Conservation (phyloP, 2,888 invertebrate species). For the Eumerus sabulonum region DNA sequence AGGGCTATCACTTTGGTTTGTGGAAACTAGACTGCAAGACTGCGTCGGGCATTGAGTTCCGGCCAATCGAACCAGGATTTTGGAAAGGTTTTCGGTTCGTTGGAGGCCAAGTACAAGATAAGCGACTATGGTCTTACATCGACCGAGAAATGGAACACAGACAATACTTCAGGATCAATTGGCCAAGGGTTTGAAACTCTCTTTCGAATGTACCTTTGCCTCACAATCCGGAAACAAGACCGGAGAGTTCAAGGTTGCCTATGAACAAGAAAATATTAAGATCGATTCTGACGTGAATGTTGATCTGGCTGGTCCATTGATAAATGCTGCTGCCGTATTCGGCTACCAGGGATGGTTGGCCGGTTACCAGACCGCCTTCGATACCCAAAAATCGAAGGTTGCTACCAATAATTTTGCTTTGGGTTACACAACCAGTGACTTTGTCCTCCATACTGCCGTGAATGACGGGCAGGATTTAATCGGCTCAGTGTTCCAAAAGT, state of each 20-base stretch:
- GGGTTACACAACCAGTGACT: conserved; percentile 93
- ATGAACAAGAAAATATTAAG: conserved; percentile 89
- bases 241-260: conserved; percentile 93
- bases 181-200: conserved; percentile 93
- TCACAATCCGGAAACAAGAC: conserved; percentile 97
- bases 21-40: conserved; percentile 97
- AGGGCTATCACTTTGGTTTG: conserved; percentile 98
- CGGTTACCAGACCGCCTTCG: conserved; percentile 94
- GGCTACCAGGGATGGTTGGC: conserved; percentile 96
- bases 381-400: conserved; percentile 93
- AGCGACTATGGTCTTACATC: conserved; percentile 95
- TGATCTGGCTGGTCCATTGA: conserved; percentile 90
- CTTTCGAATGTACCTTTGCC: conserved; percentile 94
- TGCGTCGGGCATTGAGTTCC: conserved; percentile 94
- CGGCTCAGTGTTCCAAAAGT: conserved; percentile 95
- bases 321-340: conserved; percentile 92
- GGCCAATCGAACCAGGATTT: conserved; percentile 95
- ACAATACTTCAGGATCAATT: conserved; percentile 97
- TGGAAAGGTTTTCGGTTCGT: conserved; percentile 93
- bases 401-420: conserved; percentile 96
- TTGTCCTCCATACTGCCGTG: conserved; percentile 96
- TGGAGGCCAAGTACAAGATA: conserved; percentile 96
- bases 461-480: conserved; percentile 96
- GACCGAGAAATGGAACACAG: conserved; percentile 99
- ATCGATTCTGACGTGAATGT: conserved; percentile 92